Evolutionary conservation across 1,140 invertebrate species (phyloP).

Genomic region (Zaprionus davidi): DNA sequence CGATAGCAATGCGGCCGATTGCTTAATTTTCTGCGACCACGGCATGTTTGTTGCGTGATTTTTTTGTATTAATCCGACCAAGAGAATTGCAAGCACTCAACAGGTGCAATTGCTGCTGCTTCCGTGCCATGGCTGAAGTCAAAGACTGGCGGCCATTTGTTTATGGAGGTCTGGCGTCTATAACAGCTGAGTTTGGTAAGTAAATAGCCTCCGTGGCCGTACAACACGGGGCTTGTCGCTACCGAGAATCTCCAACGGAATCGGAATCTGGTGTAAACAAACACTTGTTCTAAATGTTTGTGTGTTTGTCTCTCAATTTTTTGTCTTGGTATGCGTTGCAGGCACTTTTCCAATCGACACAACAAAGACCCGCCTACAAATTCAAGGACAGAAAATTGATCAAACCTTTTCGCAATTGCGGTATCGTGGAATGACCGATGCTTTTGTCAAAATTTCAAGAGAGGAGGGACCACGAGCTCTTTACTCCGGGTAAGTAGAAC

Average conservation of each 20-base stretch:
- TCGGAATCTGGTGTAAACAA: constrained; percentile 61
- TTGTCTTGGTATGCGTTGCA: constrained; percentile 80
- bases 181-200: constrained; percentile 96
- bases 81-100: constrained; percentile 53
- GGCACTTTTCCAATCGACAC: constrained; percentile 99
- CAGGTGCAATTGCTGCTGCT: constrained; percentile 78
- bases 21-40: constrained; percentile 32
- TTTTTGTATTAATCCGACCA: constrained; percentile 13
- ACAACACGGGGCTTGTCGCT: constrained; percentile 6
- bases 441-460: constrained; percentile 91
- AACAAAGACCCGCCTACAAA: constrained; percentile 97
- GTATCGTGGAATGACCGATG: constrained; percentile 96
- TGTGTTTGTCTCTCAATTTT: not conserved
- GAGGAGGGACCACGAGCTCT: constrained; percentile 92
- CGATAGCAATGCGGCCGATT: constrained; percentile 7
- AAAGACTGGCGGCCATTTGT: constrained; percentile 94
- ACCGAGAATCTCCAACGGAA: constrained; percentile 19
- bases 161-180: constrained; percentile 96
- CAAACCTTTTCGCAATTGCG: constrained; percentile 90
- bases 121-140: constrained; percentile 83
- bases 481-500: constrained; percentile 91
- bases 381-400: constrained; percentile 96
- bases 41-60: constrained; percentile 52
- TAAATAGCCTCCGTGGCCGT: constrained; percentile 7
- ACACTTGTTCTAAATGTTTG: constrained; percentile 25